Evolutionary conservation across 2,113 vertebrate genomes (phyloP).

Genomic region (Collichthys lucidus): DNA sequence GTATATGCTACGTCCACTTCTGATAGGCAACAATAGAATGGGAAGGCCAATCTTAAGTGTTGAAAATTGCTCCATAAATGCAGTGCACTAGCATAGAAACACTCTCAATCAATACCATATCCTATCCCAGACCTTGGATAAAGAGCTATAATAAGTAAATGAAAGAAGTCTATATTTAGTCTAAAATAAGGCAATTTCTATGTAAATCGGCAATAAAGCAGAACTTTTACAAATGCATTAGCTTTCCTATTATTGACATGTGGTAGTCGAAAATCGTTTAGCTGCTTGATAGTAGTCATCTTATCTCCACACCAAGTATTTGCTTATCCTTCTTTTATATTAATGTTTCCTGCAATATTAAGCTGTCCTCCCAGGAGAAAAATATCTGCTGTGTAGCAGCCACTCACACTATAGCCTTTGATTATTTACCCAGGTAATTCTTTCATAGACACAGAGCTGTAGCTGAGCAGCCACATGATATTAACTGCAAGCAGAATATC

Average conservation of each 20-base stretch:
- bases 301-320: slow-evolving; percentile 96
- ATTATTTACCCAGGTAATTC: slow-evolving; percentile 97
- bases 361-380: slow-evolving; percentile 93
- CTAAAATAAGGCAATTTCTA: slow-evolving; percentile 99
- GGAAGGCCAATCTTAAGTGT: slow-evolving; percentile 41
- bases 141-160: slow-evolving; percentile 90
- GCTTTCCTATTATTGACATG: slow-evolving; percentile 95
- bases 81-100: slow-evolving; percentile 59
- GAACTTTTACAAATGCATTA: slow-evolving; percentile 96
- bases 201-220: slow-evolving; percentile 99
- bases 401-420: slow-evolving; percentile 89
- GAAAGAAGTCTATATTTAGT: slow-evolving; percentile 89
- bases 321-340: slow-evolving; percentile 95
- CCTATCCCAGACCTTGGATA: slow-evolving; percentile 93
- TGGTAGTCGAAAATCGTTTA: slow-evolving; percentile 95
- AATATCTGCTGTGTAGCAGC: slow-evolving; percentile 92
- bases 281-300: slow-evolving; percentile 95
- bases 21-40: slow-evolving; percentile 18
- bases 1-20: neutral
- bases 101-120: slow-evolving; percentile 90
- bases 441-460: slow-evolving; percentile 90
- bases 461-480: slow-evolving; percentile 89
- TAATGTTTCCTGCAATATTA: slow-evolving; percentile 92
- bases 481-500: slow-evolving; percentile 95
- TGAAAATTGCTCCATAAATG: slow-evolving; percentile 44